phyloP scores from a whole-genome alignment of 2,113 vertebrate species.

The Okapia johnstoni region DNA sequence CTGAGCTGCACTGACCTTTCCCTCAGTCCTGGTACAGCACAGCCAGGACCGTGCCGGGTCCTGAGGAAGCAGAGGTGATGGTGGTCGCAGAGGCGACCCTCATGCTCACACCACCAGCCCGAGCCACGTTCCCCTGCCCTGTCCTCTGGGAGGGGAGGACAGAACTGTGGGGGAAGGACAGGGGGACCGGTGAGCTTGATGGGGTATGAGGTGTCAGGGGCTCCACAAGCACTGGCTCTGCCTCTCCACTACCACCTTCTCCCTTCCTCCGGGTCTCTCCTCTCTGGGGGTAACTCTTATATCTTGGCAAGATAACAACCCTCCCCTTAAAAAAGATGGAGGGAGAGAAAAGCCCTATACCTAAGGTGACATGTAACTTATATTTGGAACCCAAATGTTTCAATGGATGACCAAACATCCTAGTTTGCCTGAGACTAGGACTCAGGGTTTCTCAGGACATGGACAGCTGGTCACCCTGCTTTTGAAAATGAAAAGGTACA shows the following conservation, averaged over 20 bases:
- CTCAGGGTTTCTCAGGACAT: background rate
- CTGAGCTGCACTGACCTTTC: background rate
- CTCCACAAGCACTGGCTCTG: accelerated
- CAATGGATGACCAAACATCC: background rate
- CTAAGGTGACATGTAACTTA: background rate
- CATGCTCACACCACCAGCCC: background rate
- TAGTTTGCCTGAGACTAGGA: background rate
- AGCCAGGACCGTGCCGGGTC: background rate
- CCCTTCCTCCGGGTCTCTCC: background rate
- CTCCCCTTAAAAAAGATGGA: background rate
- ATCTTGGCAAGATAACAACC: background rate
- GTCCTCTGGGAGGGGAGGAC: background rate
- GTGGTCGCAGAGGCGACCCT: background rate
- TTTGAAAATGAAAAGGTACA: background rate
- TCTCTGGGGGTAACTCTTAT: background rate
- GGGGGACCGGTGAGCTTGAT: accelerated
- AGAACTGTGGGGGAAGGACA: too few species aligned
- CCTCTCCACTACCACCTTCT: too few species aligned
- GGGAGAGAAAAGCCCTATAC: background rate
- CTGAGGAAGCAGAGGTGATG: accelerated
- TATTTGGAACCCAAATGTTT: background rate
- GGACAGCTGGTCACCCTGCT: background rate
- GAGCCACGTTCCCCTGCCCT: background rate
- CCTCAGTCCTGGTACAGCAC: background rate
- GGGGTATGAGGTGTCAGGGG: background rate